Percentiles rank a stretch among this genome's conserved stretches.
phyloP scores from a whole-genome alignment of 2,888 invertebrate species.

The Drosophila maculinotata region DNA sequence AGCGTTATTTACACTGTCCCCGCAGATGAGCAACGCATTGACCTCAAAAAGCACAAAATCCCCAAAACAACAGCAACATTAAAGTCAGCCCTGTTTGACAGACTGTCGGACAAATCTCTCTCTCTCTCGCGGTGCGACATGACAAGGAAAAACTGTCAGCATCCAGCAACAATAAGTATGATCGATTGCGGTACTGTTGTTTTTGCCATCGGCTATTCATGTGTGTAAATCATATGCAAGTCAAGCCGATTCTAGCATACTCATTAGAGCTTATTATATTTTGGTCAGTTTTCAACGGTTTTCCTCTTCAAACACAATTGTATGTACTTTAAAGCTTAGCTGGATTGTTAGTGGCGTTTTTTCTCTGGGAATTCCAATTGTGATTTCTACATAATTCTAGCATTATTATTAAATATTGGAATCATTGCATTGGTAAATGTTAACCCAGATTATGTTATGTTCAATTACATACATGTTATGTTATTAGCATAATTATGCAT shows the following conservation, averaged over 20 bases:
- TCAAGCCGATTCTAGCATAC: conserved; percentile 9
- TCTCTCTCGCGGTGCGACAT: conserved; percentile 12
- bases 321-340: too few species aligned
- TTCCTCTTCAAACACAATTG: neutral
- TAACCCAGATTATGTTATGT: neutral
- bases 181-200: conserved; percentile 50
- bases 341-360: neutral
- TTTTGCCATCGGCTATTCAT: conserved; percentile 22
- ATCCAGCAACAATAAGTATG: conserved; percentile 48
- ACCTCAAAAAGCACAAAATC: conserved; percentile 34
- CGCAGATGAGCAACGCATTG: conserved; percentile 31
- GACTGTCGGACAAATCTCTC: conserved; percentile 7
- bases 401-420: neutral
- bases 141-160: conserved; percentile 46
- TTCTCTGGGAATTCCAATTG: conserved; percentile 1
- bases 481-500: neutral
- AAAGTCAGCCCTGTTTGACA: neutral
- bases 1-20: conserved; percentile 29
- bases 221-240: conserved; percentile 32
- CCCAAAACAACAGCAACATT: neutral
- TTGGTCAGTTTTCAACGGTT: neutral
- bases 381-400: neutral
- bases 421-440: neutral
- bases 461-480: neutral
- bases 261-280: too few species aligned